Evolutionary conservation across 2,113 vertebrate genomes (phyloP).

Genomic region (Rhinichthys klamathensis): DNA sequence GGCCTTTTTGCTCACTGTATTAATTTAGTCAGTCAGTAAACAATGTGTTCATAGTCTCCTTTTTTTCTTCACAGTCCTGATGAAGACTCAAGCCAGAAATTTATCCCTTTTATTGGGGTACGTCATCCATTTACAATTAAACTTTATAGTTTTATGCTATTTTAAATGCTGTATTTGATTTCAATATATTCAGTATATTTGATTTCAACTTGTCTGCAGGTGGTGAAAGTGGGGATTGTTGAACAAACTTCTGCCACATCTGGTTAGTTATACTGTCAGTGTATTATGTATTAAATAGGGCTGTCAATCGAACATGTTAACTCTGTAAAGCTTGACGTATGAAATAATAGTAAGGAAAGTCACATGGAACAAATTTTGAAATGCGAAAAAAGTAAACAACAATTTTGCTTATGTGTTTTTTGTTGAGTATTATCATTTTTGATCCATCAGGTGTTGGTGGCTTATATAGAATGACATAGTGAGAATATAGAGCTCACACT

Average conservation of each 20-base stretch:
- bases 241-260: constrained; percentile 91
- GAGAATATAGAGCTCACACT: too few relatives aligned
- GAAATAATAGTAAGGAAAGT: background rate
- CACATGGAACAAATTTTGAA: background rate
- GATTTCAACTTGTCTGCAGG: constrained; percentile 71
- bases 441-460: background rate
- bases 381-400: background rate
- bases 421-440: background rate
- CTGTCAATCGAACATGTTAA: background rate
- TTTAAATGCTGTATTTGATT: background rate
- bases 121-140: constrained; percentile 64
- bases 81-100: constrained; percentile 96
- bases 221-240: constrained; percentile 96
- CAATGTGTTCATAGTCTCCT: background rate
- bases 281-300: background rate
- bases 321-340: background rate
- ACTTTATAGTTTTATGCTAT: background rate
- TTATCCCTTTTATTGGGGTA: constrained; percentile 97
- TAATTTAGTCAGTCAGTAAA: background rate
- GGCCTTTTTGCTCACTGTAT: background rate
- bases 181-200: background rate
- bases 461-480: background rate
- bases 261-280: constrained; percentile 69
- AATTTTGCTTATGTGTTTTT: background rate
- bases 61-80: constrained; percentile 80